Percentiles rank a stretch among this genome's conserved stretches.
phyloP scores from a whole-genome alignment of 2,797 vertebrate species.

The Nyctalus aviator region DNA sequence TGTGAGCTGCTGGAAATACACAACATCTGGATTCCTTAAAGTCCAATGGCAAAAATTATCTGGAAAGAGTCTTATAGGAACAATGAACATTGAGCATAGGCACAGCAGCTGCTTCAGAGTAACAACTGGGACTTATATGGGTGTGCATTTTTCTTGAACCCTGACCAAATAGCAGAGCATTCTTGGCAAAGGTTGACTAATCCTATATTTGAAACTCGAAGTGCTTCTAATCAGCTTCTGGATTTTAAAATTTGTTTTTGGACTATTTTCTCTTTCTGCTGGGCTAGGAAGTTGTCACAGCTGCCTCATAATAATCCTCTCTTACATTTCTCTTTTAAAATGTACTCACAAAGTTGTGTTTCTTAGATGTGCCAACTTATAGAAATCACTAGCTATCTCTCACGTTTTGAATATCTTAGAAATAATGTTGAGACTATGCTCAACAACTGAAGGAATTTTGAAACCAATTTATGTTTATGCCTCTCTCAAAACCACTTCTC shows the following conservation, averaged over 20 bases:
- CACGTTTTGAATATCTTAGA: slow-evolving; percentile 24
- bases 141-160: background rate
- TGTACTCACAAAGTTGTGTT: background rate
- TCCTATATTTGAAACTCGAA: background rate
- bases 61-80: background rate
- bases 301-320: background rate
- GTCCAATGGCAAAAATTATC: background rate
- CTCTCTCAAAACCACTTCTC: background rate
- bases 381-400: slow-evolving; percentile 3
- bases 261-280: background rate
- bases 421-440: background rate
- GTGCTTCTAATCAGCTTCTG: background rate
- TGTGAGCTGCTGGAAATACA: background rate
- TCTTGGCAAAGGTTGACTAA: background rate
- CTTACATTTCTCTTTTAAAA: background rate
- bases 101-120: background rate
- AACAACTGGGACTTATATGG: background rate
- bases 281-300: background rate
- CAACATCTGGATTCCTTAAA: background rate
- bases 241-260: slow-evolving; percentile 6
- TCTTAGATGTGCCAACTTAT: background rate
- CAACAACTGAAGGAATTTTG: background rate
- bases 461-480: background rate
- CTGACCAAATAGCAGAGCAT: background rate
- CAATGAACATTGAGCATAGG: background rate